Conservation (phyloP, 1,140 invertebrate species). For the Nixonia krombeini region DNA sequence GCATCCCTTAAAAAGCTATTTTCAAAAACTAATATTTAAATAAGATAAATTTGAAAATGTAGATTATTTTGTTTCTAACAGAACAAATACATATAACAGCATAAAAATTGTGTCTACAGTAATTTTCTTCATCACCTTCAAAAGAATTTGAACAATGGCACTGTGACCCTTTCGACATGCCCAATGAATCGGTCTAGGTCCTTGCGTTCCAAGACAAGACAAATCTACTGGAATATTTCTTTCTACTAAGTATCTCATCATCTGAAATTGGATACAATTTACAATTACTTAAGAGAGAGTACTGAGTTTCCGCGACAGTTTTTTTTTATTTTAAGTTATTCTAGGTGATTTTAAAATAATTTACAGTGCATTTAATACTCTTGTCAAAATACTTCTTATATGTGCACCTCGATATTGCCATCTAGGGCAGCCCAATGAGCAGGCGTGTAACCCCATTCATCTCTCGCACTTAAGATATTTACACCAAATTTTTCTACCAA, state of each 20-base stretch:
- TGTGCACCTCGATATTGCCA: conserved; percentile 82
- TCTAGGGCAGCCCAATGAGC: conserved; percentile 93
- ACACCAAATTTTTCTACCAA: conserved; percentile 82
- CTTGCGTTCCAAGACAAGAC: conserved; percentile 88
- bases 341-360: too few relatives aligned
- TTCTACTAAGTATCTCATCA: conserved; percentile 88
- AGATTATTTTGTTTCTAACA: too few relatives aligned
- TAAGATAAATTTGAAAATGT: too few relatives aligned
- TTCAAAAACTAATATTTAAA: too few relatives aligned
- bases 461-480: conserved; percentile 80
- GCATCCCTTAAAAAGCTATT: too few relatives aligned
- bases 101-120: too few relatives aligned
- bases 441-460: conserved; percentile 92
- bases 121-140: conserved; percentile 73
- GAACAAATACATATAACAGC: too few relatives aligned
- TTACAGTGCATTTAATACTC: too few relatives aligned
- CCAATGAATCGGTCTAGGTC: conserved; percentile 92
- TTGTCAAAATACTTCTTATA: too few relatives aligned
- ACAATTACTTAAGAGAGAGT: conserved; percentile 2
- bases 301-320: too few relatives aligned
- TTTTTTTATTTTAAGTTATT: too few relatives aligned
- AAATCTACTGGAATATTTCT: conserved; percentile 86
- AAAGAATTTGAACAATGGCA: conserved; percentile 85
- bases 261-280: conserved; percentile 48
- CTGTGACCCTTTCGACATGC: conserved; percentile 90